Evolutionary conservation across 1,140 invertebrate genomes (phyloP).

Genomic region (Latrodectus geometricus): DNA sequence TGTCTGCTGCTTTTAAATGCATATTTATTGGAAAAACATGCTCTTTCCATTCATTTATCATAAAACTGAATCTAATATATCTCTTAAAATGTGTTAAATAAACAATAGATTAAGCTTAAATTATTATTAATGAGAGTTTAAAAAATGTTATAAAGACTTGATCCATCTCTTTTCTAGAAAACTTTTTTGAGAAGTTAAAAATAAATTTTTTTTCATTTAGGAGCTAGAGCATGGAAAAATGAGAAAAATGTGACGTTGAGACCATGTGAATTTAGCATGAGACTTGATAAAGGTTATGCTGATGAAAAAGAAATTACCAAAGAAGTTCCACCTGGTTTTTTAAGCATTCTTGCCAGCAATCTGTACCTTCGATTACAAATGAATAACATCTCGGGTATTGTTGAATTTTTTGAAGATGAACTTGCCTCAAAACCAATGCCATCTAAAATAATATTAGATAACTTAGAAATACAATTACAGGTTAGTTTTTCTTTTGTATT

Average conservation of each 20-base stretch:
- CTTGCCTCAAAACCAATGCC: constrained; percentile 47
- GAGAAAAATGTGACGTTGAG: constrained; percentile 8
- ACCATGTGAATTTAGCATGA: constrained; percentile 52
- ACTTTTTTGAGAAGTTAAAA: no score
- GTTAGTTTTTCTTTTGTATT: constrained; percentile 9
- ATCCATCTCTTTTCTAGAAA: no score
- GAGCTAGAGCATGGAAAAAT: constrained; percentile 54
- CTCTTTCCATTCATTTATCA: no score
- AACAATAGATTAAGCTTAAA: no score
- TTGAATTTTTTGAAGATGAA: constrained; percentile 61
- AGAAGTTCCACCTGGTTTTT: constrained; percentile 28
- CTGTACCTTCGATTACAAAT: constrained; percentile 49
- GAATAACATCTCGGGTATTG: constrained; percentile 54
- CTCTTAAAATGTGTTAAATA: no score
- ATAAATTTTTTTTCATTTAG: background rate
- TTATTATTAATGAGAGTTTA: no score
- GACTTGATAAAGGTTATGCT: constrained; percentile 46
- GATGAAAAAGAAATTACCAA: background rate
- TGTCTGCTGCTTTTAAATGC: no score
- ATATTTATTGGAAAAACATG: no score
- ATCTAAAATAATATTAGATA: constrained; percentile 55
- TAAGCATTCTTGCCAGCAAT: constrained; percentile 51
- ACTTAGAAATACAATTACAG: constrained; percentile 54
- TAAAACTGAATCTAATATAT: no score
- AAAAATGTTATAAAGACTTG: no score